Percentiles rank a stretch among this genome's conserved stretches.
Evolutionary conservation across 2,888 invertebrate genomes (phyloP).

Genomic region (Oegoconia quadripuncta): DNA sequence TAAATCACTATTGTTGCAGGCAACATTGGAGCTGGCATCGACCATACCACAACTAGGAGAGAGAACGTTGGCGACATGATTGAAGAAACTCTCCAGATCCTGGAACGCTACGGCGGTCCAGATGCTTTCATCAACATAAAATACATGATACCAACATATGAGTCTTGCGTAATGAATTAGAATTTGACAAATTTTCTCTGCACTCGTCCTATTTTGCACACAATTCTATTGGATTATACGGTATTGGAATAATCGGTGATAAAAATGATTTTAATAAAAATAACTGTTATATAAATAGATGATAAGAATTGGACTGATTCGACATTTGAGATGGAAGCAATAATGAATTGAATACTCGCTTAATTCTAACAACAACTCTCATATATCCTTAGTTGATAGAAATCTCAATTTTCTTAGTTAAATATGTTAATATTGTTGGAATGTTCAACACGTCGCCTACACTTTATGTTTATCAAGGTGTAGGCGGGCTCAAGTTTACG

Average conservation of each 20-base stretch:
- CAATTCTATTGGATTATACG: background rate
- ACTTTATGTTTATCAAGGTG: conserved; percentile 4
- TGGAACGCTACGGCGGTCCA: conserved; percentile 95
- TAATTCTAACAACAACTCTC: background rate
- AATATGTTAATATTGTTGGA: background rate
- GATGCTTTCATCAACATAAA: conserved; percentile 99
- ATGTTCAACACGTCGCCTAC: no score
- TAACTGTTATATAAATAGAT: background rate
- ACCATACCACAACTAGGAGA: conserved; percentile 91
- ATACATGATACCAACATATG: conserved; percentile 98
- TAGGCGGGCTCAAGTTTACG: conserved; percentile 5
- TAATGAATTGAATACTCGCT: background rate
- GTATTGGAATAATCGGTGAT: background rate
- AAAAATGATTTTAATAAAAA: background rate
- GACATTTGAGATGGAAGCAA: background rate
- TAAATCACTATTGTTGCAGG: conserved; percentile 79
- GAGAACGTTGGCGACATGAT: conserved; percentile 95
- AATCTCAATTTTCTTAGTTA: background rate
- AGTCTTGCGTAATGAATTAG: conserved; percentile 91
- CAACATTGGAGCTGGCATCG: conserved; percentile 93
- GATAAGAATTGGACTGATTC: background rate
- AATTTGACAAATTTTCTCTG: background rate
- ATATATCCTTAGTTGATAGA: background rate
- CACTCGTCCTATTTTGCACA: background rate
- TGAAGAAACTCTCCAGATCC: conserved; percentile 93